A percentile compares a stretch with the other conserved stretches of the same genome.
These are phyloP conservation scores for Gnathonemus echidnorhynchus DNA, from an alignment of 2,113 vertebrate genomes.

Conservation along the genomic window DNA sequence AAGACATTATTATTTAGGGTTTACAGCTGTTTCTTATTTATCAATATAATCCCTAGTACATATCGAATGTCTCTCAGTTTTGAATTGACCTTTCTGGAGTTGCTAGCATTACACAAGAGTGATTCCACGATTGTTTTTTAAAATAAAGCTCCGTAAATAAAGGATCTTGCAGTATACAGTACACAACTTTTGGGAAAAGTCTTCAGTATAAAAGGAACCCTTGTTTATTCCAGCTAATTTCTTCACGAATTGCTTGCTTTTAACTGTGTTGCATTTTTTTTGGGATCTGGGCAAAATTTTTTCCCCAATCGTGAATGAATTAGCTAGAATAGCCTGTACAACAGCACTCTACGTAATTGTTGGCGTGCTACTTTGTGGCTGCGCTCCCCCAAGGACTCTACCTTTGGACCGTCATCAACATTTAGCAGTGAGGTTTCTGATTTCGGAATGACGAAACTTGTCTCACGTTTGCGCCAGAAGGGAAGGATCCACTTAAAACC, in stretches of 20 bases:
- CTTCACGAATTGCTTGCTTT: neutral
- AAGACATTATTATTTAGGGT: constrained; percentile 15
- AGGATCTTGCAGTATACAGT: constrained; percentile 15
- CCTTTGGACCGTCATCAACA: neutral
- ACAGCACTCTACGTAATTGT: neutral
- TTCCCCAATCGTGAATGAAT: neutral
- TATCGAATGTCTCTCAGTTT: constrained; percentile 12
- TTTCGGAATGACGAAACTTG: neutral
- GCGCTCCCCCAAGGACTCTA: neutral
- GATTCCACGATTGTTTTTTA: neutral
- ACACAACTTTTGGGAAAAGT: constrained; percentile 35
- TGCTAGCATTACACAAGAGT: neutral
- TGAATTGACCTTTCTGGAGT: constrained; percentile 6
- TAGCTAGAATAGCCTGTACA: neutral
- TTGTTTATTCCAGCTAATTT: neutral
- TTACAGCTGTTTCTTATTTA: constrained; percentile 12
- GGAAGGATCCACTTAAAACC: neutral
- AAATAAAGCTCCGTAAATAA: constrained; percentile 9
- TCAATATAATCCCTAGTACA: neutral
- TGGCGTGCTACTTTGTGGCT: neutral
- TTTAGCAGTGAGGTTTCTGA: neutral
- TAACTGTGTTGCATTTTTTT: neutral
- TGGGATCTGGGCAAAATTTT: neutral
- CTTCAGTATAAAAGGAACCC: constrained; percentile 39
- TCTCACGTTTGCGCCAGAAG: neutral